phyloP scores from a whole-genome alignment of 2,888 invertebrate genomes.

The Drosophila mulleri region DNA sequence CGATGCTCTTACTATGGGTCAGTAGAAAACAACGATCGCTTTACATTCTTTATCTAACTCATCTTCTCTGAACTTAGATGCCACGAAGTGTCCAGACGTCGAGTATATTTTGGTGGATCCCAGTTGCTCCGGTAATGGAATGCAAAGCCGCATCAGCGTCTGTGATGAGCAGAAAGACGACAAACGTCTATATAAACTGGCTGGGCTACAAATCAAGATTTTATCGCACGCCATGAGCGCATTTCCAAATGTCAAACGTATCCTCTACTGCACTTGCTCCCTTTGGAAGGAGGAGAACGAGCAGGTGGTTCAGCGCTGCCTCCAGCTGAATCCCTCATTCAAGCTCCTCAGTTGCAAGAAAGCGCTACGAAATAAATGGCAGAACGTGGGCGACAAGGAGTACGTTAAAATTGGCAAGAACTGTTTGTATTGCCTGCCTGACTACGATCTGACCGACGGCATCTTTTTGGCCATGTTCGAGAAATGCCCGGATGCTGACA shows the following conservation, averaged over 20 bases:
- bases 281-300: conserved; percentile 96
- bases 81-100: conserved; percentile 86
- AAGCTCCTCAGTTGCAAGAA: conserved; percentile 88
- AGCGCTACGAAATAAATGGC: conserved; percentile 88
- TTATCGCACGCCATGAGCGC: conserved; percentile 93
- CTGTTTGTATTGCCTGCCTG: conserved; percentile 92
- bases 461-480: conserved; percentile 98
- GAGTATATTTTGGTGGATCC: conserved; percentile 98
- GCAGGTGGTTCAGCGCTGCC: conserved; percentile 87
- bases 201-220: conserved; percentile 93
- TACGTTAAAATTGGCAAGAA: conserved; percentile 89
- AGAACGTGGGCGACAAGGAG: conserved; percentile 88
- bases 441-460: conserved; percentile 93
- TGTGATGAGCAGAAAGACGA: conserved; percentile 86
- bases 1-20: conserved; percentile 90
- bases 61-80: conserved; percentile 57
- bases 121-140: conserved; percentile 97
- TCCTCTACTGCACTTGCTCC: conserved; percentile 99
- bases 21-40: conserved; percentile 24
- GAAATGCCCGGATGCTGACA: conserved; percentile 77
- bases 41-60: neutral
- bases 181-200: conserved; percentile 88
- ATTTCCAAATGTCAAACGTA: conserved; percentile 93
- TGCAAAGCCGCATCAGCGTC: conserved; percentile 86
- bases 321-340: conserved; percentile 86